Conservation (phyloP, 2,797 vertebrate species). For the Fratercula arctica region DNA sequence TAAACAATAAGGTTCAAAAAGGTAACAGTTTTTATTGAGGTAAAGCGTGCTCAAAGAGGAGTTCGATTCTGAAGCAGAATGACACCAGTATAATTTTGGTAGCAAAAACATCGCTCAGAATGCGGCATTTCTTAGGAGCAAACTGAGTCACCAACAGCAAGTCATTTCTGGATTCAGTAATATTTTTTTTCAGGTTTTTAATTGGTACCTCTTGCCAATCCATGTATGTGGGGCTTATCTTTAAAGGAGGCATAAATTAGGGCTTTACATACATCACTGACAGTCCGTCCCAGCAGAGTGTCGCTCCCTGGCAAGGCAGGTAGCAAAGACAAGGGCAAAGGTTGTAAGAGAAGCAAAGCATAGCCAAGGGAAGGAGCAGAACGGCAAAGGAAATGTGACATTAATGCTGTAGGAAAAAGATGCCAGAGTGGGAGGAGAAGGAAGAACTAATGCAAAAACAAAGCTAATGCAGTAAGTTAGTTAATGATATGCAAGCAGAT, state of each 20-base stretch:
- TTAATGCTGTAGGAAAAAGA: slow-evolving; percentile 9
- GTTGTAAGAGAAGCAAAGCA: background rate
- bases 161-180: background rate
- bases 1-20: background rate
- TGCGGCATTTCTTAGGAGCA: background rate
- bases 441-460: background rate
- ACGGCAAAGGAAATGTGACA: background rate
- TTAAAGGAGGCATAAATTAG: slow-evolving; percentile 18
- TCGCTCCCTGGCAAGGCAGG: background rate
- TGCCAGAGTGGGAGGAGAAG: background rate
- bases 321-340: slow-evolving; percentile 16
- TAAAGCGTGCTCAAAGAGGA: background rate
- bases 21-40: background rate
- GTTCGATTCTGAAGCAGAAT: background rate
- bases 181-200: background rate
- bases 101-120: background rate
- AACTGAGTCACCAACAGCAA: background rate
- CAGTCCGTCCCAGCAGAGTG: background rate
- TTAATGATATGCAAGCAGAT: background rate
- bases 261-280: background rate
- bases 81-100: background rate
- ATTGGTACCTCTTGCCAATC: background rate
- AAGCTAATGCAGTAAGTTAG: background rate
- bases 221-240: background rate
- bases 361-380: background rate